Evolutionary conservation across 2,888 invertebrate species (phyloP).

Genomic region (Synanthedon myopaeformis): DNA sequence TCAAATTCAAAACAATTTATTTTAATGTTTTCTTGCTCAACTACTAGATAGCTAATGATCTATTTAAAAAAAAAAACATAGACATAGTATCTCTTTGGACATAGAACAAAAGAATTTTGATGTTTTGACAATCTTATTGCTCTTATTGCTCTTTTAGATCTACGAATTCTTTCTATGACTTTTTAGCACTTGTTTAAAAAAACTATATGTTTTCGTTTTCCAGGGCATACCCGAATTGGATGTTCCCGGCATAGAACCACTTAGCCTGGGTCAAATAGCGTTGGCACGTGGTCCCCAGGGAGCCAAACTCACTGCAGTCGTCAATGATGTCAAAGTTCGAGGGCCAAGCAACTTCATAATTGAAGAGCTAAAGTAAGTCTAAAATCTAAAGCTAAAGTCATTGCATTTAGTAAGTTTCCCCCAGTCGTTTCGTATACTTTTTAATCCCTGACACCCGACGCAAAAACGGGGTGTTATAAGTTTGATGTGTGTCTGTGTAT

Average conservation of each 20-base stretch:
- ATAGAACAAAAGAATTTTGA: too few relatives aligned
- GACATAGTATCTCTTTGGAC: too few relatives aligned
- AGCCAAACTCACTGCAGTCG: slow-evolving; percentile 71
- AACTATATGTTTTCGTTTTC: slow-evolving; percentile 12
- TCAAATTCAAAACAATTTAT: too few relatives aligned
- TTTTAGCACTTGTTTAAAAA: neutral
- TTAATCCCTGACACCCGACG: too few relatives aligned
- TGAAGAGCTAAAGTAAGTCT: slow-evolving; percentile 70
- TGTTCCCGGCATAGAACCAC: slow-evolving; percentile 76
- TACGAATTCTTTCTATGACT: neutral
- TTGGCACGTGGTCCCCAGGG: slow-evolving; percentile 71
- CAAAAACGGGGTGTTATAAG: too few relatives aligned
- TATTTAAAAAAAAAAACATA: too few relatives aligned
- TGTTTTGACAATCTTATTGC: neutral
- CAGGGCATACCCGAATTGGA: slow-evolving; percentile 76
- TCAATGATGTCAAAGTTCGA: slow-evolving; percentile 71
- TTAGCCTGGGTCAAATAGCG: slow-evolving; percentile 72
- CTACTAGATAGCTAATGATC: too few relatives aligned
- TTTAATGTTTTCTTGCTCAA: too few relatives aligned
- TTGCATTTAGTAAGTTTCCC: too few relatives aligned
- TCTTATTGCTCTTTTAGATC: neutral
- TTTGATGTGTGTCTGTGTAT: too few relatives aligned
- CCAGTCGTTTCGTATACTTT: too few relatives aligned
- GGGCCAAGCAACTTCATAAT: slow-evolving; percentile 73
- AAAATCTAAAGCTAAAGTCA: too few relatives aligned